phyloP scores from a whole-genome alignment of 2,888 invertebrate genomes.

The Brachyptera risi region DNA sequence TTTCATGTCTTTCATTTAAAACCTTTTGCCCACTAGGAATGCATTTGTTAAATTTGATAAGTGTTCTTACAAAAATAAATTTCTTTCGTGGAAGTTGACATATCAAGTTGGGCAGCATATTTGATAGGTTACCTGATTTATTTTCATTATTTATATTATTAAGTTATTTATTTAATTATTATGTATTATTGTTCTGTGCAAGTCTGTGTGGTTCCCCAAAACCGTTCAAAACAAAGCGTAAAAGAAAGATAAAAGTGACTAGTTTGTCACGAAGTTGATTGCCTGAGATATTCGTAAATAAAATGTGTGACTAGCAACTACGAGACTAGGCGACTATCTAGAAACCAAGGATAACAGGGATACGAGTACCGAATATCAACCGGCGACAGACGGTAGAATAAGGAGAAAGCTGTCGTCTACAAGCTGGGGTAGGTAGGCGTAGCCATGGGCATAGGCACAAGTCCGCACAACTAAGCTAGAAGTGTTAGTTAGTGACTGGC shows the following conservation, averaged over 20 bases:
- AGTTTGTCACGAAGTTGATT: constrained; percentile 25
- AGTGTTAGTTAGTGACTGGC: constrained; percentile 18
- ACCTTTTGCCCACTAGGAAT: constrained; percentile 37
- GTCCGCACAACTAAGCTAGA: background rate
- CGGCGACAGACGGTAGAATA: constrained; percentile 21
- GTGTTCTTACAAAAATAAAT: constrained; percentile 38
- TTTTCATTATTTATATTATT: constrained; percentile 35
- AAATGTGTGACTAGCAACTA: background rate
- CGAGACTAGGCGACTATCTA: background rate
- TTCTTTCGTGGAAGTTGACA: constrained; percentile 38
- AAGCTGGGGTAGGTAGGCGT: background rate
- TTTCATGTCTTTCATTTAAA: constrained; percentile 36
- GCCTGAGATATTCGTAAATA: constrained; percentile 29
- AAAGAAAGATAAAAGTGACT: constrained; percentile 17
- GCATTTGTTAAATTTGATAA: constrained; percentile 37
- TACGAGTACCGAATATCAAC: too few relatives aligned
- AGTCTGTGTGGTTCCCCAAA: constrained; percentile 36
- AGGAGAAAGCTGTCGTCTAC: constrained; percentile 17
- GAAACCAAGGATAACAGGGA: constrained; percentile 16
- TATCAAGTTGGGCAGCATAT: constrained; percentile 37
- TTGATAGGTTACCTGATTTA: constrained; percentile 36
- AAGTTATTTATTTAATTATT: constrained; percentile 32
- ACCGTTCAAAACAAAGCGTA: constrained; percentile 28
- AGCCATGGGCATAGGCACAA: background rate
- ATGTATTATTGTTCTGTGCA: constrained; percentile 35